phyloP scores from a whole-genome alignment of 2,888 invertebrate species.

The Orthosia gracilis region DNA sequence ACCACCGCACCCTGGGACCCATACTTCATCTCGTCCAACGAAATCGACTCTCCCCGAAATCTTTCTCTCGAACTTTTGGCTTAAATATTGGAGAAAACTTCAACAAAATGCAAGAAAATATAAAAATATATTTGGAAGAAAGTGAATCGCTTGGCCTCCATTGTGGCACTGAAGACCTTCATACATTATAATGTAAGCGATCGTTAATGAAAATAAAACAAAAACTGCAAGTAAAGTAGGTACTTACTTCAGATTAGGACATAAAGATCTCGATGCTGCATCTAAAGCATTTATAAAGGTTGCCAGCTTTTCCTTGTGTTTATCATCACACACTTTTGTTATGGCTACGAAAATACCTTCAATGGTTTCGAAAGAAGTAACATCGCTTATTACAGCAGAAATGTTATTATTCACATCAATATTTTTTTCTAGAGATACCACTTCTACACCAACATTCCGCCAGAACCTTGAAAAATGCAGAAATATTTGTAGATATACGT shows the following conservation, averaged over 20 bases:
- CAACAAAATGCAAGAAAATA: neutral
- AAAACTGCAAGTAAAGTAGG: no score
- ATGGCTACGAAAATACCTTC: conserved; percentile 26
- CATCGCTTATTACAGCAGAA: neutral
- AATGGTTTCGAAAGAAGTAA: conserved; percentile 9
- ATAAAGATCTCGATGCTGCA: conserved; percentile 21
- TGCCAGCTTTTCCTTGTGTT: neutral
- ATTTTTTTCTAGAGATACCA: neutral
- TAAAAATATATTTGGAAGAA: neutral
- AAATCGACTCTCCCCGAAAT: no score
- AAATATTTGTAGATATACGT: neutral
- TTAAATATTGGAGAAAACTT: no score
- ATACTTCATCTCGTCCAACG: no score
- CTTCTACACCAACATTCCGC: conserved; percentile 28
- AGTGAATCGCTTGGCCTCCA: neutral
- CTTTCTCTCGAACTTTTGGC: no score
- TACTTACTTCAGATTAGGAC: conserved; percentile 25
- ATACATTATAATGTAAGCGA: neutral
- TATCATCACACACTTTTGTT: conserved; percentile 5
- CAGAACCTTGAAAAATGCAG: conserved; percentile 16
- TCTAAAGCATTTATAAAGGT: conserved; percentile 13
- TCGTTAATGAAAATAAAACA: neutral
- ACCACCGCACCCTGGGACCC: neutral
- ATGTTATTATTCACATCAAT: neutral
- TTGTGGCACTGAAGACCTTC: neutral